These are phyloP conservation scores for Strigamia maritima DNA, from an alignment of 2,888 invertebrate genomes.

Conservation along the genomic window DNA sequence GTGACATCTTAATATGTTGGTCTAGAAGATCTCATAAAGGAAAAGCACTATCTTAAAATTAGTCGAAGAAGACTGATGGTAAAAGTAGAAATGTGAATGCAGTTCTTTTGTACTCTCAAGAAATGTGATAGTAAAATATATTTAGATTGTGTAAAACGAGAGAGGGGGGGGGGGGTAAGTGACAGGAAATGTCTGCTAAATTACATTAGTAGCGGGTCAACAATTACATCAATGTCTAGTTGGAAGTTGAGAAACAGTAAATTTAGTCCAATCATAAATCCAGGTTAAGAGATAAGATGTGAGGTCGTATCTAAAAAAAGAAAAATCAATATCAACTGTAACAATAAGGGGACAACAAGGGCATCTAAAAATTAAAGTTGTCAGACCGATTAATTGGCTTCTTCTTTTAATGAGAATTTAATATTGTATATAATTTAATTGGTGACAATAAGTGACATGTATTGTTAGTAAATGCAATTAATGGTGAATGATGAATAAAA, in stretches of 20 bases:
- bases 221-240: background rate
- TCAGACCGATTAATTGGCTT: too few relatives aligned
- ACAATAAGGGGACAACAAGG: background rate
- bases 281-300: background rate
- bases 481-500: too few relatives aligned
- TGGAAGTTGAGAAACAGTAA: background rate
- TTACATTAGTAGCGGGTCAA: background rate
- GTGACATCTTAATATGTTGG: background rate
- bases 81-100: background rate
- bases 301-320: background rate
- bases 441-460: too few relatives aligned
- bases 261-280: background rate
- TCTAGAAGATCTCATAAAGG: background rate
- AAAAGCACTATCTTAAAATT: background rate
- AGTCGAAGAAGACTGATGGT: background rate
- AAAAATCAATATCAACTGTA: background rate
- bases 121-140: too few relatives aligned
- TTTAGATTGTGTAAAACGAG: background rate
- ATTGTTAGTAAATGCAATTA: too few relatives aligned
- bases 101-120: too few relatives aligned
- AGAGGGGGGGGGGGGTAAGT: background rate
- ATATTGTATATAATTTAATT: too few relatives aligned
- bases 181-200: background rate
- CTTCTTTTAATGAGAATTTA: too few relatives aligned
- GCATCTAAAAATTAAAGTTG: too few relatives aligned